phyloP scores from a whole-genome alignment of 2,888 invertebrate species.

The Dione juno region DNA sequence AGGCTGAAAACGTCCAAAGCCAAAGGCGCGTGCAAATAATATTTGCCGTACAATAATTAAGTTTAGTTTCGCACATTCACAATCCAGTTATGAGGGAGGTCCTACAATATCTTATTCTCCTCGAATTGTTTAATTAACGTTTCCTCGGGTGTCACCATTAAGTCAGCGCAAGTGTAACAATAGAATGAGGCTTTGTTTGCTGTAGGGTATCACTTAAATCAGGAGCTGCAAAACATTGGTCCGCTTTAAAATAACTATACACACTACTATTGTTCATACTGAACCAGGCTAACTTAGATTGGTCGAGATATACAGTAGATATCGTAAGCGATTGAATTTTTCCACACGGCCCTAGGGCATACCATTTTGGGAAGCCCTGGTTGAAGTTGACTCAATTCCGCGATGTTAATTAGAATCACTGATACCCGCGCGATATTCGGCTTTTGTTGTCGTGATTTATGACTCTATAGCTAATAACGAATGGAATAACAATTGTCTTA shows the following conservation, averaged over 20 bases:
- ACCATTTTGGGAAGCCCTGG: background rate
- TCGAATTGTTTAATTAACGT: constrained; percentile 76
- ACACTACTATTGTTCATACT: background rate
- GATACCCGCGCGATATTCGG: constrained; percentile 46
- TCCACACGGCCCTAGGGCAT: background rate
- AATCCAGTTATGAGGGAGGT: constrained; percentile 50
- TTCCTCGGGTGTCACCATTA: constrained; percentile 78
- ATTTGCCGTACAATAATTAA: constrained; percentile 34
- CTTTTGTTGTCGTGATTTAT: constrained; percentile 48
- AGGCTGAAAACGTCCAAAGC: constrained; percentile 6
- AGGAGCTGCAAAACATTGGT: background rate
- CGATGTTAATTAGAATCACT: constrained; percentile 49
- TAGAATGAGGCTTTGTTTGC: constrained; percentile 67
- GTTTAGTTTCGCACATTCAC: constrained; percentile 37
- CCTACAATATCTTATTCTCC: constrained; percentile 64
- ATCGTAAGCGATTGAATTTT: background rate
- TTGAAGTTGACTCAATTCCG: constrained; percentile 46
- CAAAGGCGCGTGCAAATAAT: constrained; percentile 27
- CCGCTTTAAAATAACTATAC: constrained; percentile 4
- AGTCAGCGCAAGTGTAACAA: constrained; percentile 60
- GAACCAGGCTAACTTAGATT: background rate
- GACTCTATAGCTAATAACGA: constrained; percentile 47
- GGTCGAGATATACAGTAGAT: background rate
- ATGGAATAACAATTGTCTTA: constrained; percentile 35
- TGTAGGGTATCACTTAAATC: constrained; percentile 50